Conservation (phyloP, 2,888 invertebrate species). For the Thecocarcelia acutangulata region DNA sequence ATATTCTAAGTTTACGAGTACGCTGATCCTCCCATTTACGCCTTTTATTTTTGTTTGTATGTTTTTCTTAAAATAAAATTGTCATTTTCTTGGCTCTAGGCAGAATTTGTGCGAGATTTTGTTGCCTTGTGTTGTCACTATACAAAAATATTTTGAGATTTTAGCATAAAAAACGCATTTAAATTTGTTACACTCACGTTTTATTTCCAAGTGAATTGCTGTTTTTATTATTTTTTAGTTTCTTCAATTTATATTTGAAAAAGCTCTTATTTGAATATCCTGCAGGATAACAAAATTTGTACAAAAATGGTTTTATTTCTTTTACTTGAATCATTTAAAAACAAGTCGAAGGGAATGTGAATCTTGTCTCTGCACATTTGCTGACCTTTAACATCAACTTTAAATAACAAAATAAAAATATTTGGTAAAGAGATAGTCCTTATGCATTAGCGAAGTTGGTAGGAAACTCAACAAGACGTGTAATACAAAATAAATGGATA, state of each 20-base stretch:
- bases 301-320: slow-evolving; percentile 60
- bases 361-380: too few species aligned
- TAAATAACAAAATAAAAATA: too few species aligned
- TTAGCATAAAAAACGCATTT: slow-evolving; percentile 69
- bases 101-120: neutral
- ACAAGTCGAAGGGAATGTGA: slow-evolving; percentile 5
- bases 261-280: slow-evolving; percentile 8
- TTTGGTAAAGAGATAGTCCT: too few species aligned
- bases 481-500: too few species aligned
- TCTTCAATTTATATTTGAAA: slow-evolving; percentile 3
- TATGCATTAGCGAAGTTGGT: too few species aligned
- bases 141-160: slow-evolving; percentile 64
- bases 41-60: neutral
- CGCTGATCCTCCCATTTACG: too few species aligned
- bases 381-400: too few species aligned
- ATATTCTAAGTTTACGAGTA: neutral
- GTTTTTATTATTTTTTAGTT: neutral
- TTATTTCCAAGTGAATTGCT: slow-evolving; percentile 57
- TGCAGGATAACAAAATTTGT: slow-evolving; percentile 53
- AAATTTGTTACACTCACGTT: slow-evolving; percentile 69
- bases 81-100: slow-evolving; percentile 1
- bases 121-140: slow-evolving; percentile 29
- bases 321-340: slow-evolving; percentile 42
- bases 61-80: slow-evolving; percentile 21
- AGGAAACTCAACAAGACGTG: too few species aligned